These are phyloP conservation scores for Heliconius hortense DNA, from an alignment of 2,888 invertebrate genomes.

Conservation along the genomic window DNA sequence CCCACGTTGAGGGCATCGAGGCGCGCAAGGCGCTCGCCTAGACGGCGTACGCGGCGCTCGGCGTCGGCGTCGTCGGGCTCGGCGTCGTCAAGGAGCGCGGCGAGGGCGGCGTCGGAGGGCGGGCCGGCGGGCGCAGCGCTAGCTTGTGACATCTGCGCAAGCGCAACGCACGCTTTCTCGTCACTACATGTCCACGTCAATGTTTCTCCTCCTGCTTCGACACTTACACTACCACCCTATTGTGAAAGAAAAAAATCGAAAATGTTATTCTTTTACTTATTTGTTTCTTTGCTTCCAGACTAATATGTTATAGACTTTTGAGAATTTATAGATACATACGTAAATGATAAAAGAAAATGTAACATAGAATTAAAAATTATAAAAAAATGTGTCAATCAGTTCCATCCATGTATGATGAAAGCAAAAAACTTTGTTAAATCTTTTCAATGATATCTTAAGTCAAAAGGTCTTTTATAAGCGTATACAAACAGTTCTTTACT, in stretches of 20 bases:
- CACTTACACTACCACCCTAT: slow-evolving; percentile 46
- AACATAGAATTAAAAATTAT: no score
- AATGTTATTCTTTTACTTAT: no score
- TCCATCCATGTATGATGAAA: no score
- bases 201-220: slow-evolving; percentile 50
- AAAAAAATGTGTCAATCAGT: no score
- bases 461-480: no score
- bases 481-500: no score
- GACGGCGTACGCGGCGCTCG: slow-evolving; percentile 84
- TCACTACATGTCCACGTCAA: slow-evolving; percentile 46
- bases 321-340: no score
- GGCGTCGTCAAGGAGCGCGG: slow-evolving; percentile 86
- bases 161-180: slow-evolving; percentile 44
- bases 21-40: slow-evolving; percentile 92
- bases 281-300: no score
- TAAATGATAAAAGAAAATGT: no score
- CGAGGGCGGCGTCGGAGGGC: slow-evolving; percentile 87
- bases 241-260: not conserved
- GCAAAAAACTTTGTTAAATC: no score
- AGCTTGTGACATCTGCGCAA: slow-evolving; percentile 45
- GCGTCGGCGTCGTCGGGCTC: slow-evolving; percentile 94
- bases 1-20: slow-evolving; percentile 85
- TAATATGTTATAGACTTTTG: no score
- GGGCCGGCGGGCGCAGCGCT: slow-evolving; percentile 85
- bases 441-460: no score